phyloP scores from a whole-genome alignment of 1,140 invertebrate species.

The Leptopilina clavipes region DNA sequence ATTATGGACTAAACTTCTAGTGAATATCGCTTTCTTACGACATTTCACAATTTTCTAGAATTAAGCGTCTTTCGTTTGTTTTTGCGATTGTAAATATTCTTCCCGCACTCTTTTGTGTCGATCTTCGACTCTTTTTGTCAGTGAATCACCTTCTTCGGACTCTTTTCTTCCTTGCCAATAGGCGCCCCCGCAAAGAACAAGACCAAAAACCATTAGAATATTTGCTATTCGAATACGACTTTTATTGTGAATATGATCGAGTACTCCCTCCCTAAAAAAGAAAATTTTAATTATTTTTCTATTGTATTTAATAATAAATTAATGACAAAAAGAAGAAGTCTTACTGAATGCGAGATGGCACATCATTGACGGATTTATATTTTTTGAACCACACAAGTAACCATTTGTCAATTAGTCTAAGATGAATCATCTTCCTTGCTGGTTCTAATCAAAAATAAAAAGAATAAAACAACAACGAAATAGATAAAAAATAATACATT shows the following conservation, averaged over 20 bases:
- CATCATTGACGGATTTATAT: constrained; percentile 13
- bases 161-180: background rate
- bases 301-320: background rate
- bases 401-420: background rate
- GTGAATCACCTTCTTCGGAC: background rate
- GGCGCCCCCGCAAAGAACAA: background rate
- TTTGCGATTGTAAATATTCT: too few relatives aligned
- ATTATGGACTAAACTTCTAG: too few relatives aligned
- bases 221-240: constrained; percentile 14
- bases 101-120: too few relatives aligned
- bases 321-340: background rate
- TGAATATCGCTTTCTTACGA: too few relatives aligned
- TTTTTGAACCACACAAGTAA: constrained; percentile 20
- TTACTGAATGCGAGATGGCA: background rate
- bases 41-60: too few relatives aligned
- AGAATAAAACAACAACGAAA: too few relatives aligned
- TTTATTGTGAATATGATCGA: background rate
- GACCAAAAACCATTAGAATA: background rate
- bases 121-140: too few relatives aligned
- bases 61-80: too few relatives aligned
- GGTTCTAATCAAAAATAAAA: background rate
- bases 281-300: too few relatives aligned
- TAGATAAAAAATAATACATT: too few relatives aligned
- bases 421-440: background rate
- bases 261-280: background rate